phyloP scores from a whole-genome alignment of 2,888 invertebrate genomes.

The Andrena fulva region DNA sequence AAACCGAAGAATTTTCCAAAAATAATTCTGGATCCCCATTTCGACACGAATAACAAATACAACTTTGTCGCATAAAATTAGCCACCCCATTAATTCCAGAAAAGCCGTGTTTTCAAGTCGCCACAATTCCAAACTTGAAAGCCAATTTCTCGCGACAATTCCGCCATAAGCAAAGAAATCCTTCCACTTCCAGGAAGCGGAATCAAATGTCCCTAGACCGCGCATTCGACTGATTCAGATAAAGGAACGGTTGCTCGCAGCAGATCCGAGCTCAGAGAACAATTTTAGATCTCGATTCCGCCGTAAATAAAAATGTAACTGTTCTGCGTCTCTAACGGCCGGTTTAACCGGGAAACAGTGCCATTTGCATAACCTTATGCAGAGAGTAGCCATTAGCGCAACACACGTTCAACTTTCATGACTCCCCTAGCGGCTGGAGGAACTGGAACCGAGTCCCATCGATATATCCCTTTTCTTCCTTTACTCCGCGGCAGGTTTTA shows the following conservation, averaged over 20 bases:
- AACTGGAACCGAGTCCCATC: slow-evolving; percentile 8
- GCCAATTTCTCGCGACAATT: too few relatives aligned
- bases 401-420: slow-evolving; percentile 37
- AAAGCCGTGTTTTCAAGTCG: too few relatives aligned
- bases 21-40: too few relatives aligned
- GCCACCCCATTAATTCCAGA: too few relatives aligned
- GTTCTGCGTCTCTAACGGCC: slow-evolving; percentile 2
- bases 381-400: slow-evolving; percentile 13
- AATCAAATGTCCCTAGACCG: neutral
- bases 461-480: slow-evolving; percentile 2
- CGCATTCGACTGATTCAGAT: neutral
- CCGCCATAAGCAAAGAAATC: neutral
- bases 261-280: neutral
- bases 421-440: slow-evolving; percentile 10
- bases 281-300: slow-evolving; percentile 6
- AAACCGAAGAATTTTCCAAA: too few relatives aligned
- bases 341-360: slow-evolving; percentile 11
- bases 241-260: neutral
- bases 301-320: slow-evolving; percentile 13
- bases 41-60: too few relatives aligned
- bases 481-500: neutral
- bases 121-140: too few relatives aligned
- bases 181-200: neutral
- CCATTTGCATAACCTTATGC: slow-evolving; percentile 37
- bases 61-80: too few relatives aligned